Evolutionary conservation across 2,113 vertebrate species (phyloP).

Genomic region (Hippopotamus amphibius): DNA sequence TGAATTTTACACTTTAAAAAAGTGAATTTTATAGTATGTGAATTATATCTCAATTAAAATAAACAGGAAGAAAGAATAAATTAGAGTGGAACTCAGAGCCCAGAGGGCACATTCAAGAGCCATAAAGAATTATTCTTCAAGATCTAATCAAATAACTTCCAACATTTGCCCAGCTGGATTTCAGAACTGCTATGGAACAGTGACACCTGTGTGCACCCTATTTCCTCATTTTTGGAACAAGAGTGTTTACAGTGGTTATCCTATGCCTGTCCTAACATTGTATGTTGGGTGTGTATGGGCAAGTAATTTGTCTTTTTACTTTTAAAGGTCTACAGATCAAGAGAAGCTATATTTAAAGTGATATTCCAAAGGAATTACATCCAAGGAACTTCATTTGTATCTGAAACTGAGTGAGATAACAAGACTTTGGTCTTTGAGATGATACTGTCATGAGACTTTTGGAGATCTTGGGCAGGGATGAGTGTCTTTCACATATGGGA

Average conservation of each 20-base stretch:
- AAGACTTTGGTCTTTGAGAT: neutral
- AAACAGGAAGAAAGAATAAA: neutral
- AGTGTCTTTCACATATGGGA: neutral
- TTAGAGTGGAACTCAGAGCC: neutral
- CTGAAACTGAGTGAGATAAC: neutral
- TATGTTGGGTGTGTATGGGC: neutral
- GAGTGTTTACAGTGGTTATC: neutral
- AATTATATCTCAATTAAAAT: neutral
- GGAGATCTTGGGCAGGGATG: neutral
- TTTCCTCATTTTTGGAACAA: neutral
- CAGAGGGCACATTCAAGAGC: neutral
- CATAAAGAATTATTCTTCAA: constrained; percentile 1
- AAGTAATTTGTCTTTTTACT: neutral
- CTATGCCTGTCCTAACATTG: neutral
- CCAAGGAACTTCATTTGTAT: neutral
- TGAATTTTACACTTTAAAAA: neutral
- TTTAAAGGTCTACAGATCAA: neutral
- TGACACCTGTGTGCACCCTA: neutral
- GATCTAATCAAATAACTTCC: neutral
- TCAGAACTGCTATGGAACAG: neutral
- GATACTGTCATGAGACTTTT: neutral
- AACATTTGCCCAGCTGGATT: neutral
- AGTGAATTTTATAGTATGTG: neutral
- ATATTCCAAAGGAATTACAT: neutral
- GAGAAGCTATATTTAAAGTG: neutral